Percentiles rank a stretch among this genome's conserved stretches.
These are phyloP conservation scores for Diaperis boleti DNA, from an alignment of 2,888 invertebrate species.

Conservation along the genomic window DNA sequence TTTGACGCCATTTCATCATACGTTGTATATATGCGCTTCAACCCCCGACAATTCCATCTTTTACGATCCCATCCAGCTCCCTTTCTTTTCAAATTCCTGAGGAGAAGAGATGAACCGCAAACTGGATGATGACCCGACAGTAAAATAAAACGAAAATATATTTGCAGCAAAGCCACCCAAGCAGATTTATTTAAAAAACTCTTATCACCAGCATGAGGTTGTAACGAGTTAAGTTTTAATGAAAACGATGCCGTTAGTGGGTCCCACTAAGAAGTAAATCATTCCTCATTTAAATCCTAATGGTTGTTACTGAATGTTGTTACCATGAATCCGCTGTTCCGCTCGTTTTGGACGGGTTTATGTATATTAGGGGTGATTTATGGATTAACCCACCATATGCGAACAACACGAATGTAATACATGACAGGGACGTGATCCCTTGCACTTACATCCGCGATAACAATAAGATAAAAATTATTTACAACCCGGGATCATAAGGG, in stretches of 20 bases:
- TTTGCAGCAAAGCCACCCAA: not conserved
- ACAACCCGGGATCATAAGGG: not conserved
- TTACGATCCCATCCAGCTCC: constrained; percentile 2
- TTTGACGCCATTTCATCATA: not conserved
- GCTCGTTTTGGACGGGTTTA: constrained; percentile 8
- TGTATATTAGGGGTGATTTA: constrained; percentile 26
- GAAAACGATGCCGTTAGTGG: constrained; percentile 5
- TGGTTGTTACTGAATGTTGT: too few relatives aligned
- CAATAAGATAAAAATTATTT: not conserved
- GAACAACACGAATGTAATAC: not conserved
- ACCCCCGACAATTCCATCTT: not conserved
- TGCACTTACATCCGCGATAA: not conserved
- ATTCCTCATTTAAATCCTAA: constrained; percentile 5
- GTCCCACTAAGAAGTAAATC: not conserved
- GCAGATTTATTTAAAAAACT: not conserved
- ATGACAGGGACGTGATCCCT: not conserved
- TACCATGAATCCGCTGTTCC: constrained; percentile 11
- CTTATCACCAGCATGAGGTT: not conserved
- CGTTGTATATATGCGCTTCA: constrained; percentile 6
- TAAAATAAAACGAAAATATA: constrained; percentile 18
- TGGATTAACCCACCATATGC: constrained; percentile 14
- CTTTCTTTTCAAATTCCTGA: not conserved
- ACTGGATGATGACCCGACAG: constrained; percentile 13
- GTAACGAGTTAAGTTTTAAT: not conserved
- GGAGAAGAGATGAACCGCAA: constrained; percentile 13